Percentiles rank a stretch among this genome's conserved stretches.
phyloP scores from a whole-genome alignment of 2,797 vertebrate species.

The Capromys pilorides region DNA sequence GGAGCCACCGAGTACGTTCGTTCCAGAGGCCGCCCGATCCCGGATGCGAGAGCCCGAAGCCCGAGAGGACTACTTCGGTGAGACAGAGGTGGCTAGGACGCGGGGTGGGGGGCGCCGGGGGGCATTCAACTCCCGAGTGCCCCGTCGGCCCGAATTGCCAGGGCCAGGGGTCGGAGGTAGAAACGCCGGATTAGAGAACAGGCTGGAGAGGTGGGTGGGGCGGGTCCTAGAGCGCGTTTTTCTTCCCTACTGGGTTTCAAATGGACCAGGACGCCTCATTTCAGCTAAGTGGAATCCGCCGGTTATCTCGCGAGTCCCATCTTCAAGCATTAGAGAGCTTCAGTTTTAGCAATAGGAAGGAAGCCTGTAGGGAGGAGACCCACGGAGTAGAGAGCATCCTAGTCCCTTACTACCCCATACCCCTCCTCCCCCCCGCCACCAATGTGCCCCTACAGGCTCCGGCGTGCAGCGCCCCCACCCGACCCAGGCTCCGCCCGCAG shows the following conservation, averaged over 20 bases:
- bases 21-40: conserved; percentile 71
- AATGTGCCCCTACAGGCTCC: conserved; percentile 67
- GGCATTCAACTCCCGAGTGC: neutral
- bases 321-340: neutral
- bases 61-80: conserved; percentile 92
- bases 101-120: conserved; percentile 28
- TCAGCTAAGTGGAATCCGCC: neutral
- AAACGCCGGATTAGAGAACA: neutral
- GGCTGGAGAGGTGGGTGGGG: neutral
- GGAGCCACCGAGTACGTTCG: conserved; percentile 71
- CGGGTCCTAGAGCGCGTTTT: neutral
- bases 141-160: neutral
- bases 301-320: neutral
- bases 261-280: neutral
- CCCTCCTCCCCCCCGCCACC: neutral
- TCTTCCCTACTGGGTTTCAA: neutral
- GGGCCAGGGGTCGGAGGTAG: neutral
- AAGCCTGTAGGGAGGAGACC: neutral
- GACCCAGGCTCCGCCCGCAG: conserved; percentile 77
- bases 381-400: neutral
- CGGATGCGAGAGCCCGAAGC: conserved; percentile 82
- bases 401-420: neutral
- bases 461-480: conserved; percentile 71
- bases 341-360: conserved; percentile 17
- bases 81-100: conserved; percentile 72